These are phyloP conservation scores for Limonius californicus DNA, from an alignment of 1,140 invertebrate species.

Conservation along the genomic window DNA sequence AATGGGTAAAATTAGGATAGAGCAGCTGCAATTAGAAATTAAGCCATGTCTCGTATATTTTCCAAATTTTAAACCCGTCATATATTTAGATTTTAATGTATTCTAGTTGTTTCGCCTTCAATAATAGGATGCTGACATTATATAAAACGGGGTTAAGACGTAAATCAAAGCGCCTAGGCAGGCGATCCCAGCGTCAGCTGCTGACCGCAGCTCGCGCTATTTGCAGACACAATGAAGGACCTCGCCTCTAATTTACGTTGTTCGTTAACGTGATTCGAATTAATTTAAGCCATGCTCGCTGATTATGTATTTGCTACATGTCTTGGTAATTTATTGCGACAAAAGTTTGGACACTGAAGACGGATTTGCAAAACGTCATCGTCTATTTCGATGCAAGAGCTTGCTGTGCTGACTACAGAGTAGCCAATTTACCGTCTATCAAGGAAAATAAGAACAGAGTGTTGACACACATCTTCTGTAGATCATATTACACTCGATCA, in stretches of 20 bases:
- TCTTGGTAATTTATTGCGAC: slow-evolving; percentile 27
- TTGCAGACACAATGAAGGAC: slow-evolving; percentile 27
- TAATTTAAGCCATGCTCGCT: slow-evolving; percentile 29
- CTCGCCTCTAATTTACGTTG: slow-evolving; percentile 29
- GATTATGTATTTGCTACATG: slow-evolving; percentile 35
- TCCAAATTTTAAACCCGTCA: neutral
- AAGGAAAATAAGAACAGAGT: too few species aligned
- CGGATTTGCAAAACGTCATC: slow-evolving; percentile 21
- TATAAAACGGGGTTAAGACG: slow-evolving; percentile 30
- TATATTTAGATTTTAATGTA: neutral
- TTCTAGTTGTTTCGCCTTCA: slow-evolving; percentile 3
- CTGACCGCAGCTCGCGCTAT: slow-evolving; percentile 30
- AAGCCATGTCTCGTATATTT: too few species aligned
- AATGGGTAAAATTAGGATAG: too few species aligned
- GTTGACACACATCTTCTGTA: too few species aligned
- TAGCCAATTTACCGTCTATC: neutral
- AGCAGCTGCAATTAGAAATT: too few species aligned
- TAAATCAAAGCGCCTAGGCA: slow-evolving; percentile 26
- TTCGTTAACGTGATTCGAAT: slow-evolving; percentile 37
- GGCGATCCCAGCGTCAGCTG: slow-evolving; percentile 26
- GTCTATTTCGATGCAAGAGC: slow-evolving; percentile 10
- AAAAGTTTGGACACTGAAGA: slow-evolving; percentile 18
- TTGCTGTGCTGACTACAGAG: slow-evolving; percentile 6
- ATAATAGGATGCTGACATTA: slow-evolving; percentile 26
- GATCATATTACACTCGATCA: too few species aligned